phyloP scores from a whole-genome alignment of 2,113 vertebrate genomes.

The Bujurquina vittata region DNA sequence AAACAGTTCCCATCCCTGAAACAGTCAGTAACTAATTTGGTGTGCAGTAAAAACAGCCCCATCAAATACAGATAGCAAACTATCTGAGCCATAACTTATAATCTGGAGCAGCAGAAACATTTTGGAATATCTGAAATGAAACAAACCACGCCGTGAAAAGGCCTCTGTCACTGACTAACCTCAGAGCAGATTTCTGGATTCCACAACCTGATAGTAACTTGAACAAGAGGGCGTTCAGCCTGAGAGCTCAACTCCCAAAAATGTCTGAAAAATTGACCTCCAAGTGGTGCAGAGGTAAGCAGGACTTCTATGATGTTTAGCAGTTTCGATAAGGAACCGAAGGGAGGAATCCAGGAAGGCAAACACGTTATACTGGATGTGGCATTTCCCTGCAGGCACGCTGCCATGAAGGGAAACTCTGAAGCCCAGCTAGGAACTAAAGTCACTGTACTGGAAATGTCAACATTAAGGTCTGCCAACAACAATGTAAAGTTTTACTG shows the following conservation, averaged over 20 bases:
- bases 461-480: constrained; percentile 60
- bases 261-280: constrained; percentile 47
- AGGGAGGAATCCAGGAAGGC: constrained; percentile 61
- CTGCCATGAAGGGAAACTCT: constrained; percentile 35
- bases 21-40: constrained; percentile 7
- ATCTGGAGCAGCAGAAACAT: not conserved
- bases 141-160: constrained; percentile 9
- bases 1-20: constrained; percentile 29
- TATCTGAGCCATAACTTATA: not conserved
- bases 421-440: constrained; percentile 34
- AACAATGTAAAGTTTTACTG: constrained; percentile 38
- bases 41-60: not conserved
- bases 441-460: constrained; percentile 61
- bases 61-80: not conserved
- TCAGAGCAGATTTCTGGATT: constrained; percentile 35
- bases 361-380: constrained; percentile 55
- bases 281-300: constrained; percentile 54
- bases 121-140: not conserved
- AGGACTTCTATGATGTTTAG: constrained; percentile 58
- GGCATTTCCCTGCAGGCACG: constrained; percentile 52
- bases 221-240: constrained; percentile 43
- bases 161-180: not conserved
- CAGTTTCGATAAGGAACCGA: constrained; percentile 60
- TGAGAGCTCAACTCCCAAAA: constrained; percentile 32
- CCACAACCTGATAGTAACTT: constrained; percentile 61